Percentiles rank a stretch among this genome's conserved stretches.
These are phyloP conservation scores for Nezara viridula DNA, from an alignment of 2,888 invertebrate species.

Conservation along the genomic window DNA sequence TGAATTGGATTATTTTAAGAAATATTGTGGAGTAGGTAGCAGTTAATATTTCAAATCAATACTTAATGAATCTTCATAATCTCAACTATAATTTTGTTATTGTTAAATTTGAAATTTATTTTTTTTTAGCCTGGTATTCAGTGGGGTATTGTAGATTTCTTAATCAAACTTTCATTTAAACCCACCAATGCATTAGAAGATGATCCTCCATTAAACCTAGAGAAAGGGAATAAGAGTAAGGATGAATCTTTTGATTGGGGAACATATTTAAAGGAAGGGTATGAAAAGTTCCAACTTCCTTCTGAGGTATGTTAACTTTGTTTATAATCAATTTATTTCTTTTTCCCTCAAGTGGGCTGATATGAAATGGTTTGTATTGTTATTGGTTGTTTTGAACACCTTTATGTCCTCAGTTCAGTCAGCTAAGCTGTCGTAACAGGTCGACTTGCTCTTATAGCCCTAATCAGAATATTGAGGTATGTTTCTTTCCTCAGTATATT, in stretches of 20 bases:
- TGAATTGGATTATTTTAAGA: constrained; percentile 61
- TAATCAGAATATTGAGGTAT: neutral
- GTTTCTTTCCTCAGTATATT: neutral
- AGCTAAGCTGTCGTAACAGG: neutral
- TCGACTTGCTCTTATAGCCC: neutral
- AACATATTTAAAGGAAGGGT: constrained; percentile 63
- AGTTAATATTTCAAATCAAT: neutral
- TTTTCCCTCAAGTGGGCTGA: too few species aligned
- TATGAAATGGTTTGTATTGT: neutral
- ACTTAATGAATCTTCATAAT: neutral
- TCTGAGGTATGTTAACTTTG: constrained; percentile 37
- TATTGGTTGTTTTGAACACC: neutral
- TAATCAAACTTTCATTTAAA: constrained; percentile 62
- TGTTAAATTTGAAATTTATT: neutral
- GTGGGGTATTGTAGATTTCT: constrained; percentile 62
- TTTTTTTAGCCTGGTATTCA: constrained; percentile 55
- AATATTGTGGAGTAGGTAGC: constrained; percentile 43
- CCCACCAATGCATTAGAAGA: constrained; percentile 61
- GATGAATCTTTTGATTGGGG: constrained; percentile 61
- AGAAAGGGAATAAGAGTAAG: neutral
- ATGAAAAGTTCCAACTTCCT: constrained; percentile 63
- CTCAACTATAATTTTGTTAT: neutral
- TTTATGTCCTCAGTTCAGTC: neutral
- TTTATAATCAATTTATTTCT: neutral
- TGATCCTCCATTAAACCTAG: constrained; percentile 60